Percentiles rank a stretch among this genome's conserved stretches.
Evolutionary conservation across 2,113 vertebrate genomes (phyloP).

Genomic region (Bubo scandiacus): DNA sequence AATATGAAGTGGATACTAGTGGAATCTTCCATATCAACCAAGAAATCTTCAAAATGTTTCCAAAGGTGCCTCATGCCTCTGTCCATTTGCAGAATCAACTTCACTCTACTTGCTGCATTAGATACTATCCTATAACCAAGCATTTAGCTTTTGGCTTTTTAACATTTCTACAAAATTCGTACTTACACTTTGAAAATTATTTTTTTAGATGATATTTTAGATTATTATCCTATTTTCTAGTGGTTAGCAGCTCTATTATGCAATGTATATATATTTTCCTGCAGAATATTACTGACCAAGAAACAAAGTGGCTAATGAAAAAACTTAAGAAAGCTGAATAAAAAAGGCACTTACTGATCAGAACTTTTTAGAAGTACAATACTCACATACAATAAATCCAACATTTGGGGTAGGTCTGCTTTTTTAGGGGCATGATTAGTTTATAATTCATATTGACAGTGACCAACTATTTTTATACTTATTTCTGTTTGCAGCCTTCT

Average conservation of each 20-base stretch:
- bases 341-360: neutral
- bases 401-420: neutral
- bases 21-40: conserved; percentile 90
- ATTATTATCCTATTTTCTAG: neutral
- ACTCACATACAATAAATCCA: neutral
- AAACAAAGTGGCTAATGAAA: neutral
- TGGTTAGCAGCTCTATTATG: neutral
- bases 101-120: neutral
- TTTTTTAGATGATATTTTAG: neutral
- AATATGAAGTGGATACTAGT: conserved; percentile 95
- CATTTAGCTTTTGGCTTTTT: neutral
- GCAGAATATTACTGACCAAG: neutral
- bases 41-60: conserved; percentile 96
- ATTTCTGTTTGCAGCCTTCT: neutral
- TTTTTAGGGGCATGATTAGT: neutral
- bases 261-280: neutral
- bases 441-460: neutral
- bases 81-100: neutral
- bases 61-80: conserved; percentile 78
- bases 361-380: neutral
- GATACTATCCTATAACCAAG: neutral
- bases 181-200: neutral
- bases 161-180: neutral
- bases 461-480: neutral
- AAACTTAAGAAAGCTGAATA: neutral